Evolutionary conservation across 2,888 invertebrate genomes (phyloP).

Genomic region (Tetropium fuscum): DNA sequence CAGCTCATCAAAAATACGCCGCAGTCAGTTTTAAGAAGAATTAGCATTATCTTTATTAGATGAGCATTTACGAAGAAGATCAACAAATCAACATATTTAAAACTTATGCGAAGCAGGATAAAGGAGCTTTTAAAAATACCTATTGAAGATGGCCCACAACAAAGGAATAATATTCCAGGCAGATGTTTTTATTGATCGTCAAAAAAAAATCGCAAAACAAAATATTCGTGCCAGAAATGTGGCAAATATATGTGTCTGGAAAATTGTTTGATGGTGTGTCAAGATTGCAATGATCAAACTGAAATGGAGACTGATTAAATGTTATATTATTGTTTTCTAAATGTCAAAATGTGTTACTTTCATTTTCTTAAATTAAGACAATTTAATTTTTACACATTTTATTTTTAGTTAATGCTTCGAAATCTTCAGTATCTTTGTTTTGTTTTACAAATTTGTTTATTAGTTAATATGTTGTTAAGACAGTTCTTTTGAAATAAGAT

Average conservation of each 20-base stretch:
- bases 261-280: slow-evolving; percentile 10
- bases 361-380: background rate
- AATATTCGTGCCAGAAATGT: slow-evolving; percentile 18
- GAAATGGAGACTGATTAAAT: slow-evolving; percentile 11
- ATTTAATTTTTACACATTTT: background rate
- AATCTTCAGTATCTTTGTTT: no score
- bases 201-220: slow-evolving; percentile 22
- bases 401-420: no score
- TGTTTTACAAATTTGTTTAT: no score
- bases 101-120: background rate
- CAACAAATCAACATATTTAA: background rate
- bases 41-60: background rate
- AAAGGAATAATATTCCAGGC: background rate
- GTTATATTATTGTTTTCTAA: background rate
- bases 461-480: no score
- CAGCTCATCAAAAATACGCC: background rate
- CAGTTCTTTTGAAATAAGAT: no score
- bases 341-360: background rate
- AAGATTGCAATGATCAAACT: background rate
- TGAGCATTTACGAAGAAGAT: background rate
- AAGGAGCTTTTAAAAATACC: background rate
- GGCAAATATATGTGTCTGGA: slow-evolving; percentile 23
- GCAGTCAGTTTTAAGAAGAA: background rate
- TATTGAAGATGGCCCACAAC: background rate
- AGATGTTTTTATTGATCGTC: background rate